Evolutionary conservation across 2,797 vertebrate genomes (phyloP).

Genomic region (Myripristis jacobus): DNA sequence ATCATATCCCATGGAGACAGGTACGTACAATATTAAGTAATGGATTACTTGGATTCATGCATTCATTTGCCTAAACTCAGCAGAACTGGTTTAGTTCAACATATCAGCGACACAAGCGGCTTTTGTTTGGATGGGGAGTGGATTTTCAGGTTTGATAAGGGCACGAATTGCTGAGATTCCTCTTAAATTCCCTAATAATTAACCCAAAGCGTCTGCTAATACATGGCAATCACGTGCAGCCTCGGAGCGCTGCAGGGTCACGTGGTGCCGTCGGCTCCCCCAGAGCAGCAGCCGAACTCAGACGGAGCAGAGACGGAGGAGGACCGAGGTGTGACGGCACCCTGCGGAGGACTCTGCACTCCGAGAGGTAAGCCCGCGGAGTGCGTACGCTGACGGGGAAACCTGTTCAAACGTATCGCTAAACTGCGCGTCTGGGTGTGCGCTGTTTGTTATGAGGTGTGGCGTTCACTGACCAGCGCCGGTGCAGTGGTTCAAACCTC

Average conservation of each 20-base stretch:
- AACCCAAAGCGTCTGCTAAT: background rate
- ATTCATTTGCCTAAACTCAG: too few relatives aligned
- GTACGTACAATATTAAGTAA: too few relatives aligned
- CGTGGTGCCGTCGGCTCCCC: slow-evolving; percentile 35
- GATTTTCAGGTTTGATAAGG: too few relatives aligned
- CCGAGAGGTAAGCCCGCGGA: slow-evolving; percentile 51
- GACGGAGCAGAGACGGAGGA: background rate
- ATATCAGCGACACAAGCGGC: too few relatives aligned
- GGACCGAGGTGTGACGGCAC: slow-evolving; percentile 11
- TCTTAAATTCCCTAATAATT: background rate
- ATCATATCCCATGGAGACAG: too few relatives aligned
- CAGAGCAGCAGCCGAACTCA: too few relatives aligned
- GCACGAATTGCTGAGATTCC: too few relatives aligned
- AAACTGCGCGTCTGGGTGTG: background rate
- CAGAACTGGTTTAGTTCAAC: too few relatives aligned
- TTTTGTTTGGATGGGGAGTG: too few relatives aligned
- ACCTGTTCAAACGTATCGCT: too few relatives aligned
- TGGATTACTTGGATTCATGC: too few relatives aligned
- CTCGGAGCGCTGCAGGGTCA: slow-evolving; percentile 42
- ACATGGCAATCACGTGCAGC: slow-evolving; percentile 45
- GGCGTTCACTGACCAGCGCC: background rate
- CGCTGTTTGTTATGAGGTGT: fast-evolving
- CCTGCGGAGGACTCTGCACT: slow-evolving; percentile 25
- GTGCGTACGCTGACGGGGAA: too few relatives aligned
- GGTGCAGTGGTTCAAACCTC: slow-evolving; percentile 4